Base-by-base conservation (phyloP, 2,888 invertebrate genomes). In the Chromoteleia sp. region DNA sequence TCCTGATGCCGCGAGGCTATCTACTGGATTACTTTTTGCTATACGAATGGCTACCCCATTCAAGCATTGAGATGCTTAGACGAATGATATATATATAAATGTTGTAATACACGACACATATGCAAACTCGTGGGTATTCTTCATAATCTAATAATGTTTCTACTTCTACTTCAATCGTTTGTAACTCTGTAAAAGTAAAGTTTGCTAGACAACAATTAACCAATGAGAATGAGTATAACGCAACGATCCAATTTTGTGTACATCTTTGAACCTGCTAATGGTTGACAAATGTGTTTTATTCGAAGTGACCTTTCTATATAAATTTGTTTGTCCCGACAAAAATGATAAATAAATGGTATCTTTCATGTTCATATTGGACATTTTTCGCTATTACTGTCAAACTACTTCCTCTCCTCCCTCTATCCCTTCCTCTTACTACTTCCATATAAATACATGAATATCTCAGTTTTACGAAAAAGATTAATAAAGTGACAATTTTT, bases 291-390 rank as follows among this genome's bases (percentile, higher is more conserved):
- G 86, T 88, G 88, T 90, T 90, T 90, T 89, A 89, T 90, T 90
- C 89, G 85, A 89, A 90, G 90, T 90, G 90, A 89, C 91, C 89
- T 91, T 91, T 90, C 88, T 89, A 89, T 89, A 90, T 91, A 89
- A 87, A 89, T 87, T 90, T 88, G 88, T 90, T 90, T 90, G 87
- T 89, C 88, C 89, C 88, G 84, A 86, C 84, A 87, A 86, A 85
- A 85, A 86, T 87, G 85, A 76, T 87, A 88, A 88, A 89, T 89
- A 89, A 88, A 88, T 88, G 85, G 87, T 89, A 89, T 89, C 88
- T 89, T 88, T 89, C 88, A 91, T 90, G 91, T 90, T 90, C 89
- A 87, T 74, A 81, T 78, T 59, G 70, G 50, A 70, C 33, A 61
- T 17, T 56, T 58, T 15, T 56, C 0, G 19, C 7, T 2, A 14